phyloP scores from a whole-genome alignment of 1,140 invertebrate species.

The Frieseomelitta varia region DNA sequence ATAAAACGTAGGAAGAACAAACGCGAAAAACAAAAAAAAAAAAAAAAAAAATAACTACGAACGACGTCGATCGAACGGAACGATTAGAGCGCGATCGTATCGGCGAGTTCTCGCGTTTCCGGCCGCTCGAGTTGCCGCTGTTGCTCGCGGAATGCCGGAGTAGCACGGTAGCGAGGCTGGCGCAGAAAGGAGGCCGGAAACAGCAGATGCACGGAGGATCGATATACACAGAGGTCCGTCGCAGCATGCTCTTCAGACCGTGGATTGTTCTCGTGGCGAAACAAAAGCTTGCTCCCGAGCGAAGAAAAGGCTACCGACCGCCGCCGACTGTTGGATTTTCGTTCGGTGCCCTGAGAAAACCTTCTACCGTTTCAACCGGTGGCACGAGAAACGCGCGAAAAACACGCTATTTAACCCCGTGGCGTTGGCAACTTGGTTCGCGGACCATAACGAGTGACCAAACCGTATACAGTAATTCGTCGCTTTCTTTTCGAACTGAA shows the following conservation, averaged over 20 bases:
- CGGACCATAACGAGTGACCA: too few relatives aligned
- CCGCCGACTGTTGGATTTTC: background rate
- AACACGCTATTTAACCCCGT: background rate
- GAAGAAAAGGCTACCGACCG: background rate
- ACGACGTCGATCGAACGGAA: background rate
- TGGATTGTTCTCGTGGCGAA: slow-evolving; percentile 59
- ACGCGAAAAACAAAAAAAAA: too few relatives aligned
- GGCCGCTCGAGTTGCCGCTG: background rate
- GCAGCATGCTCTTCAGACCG: slow-evolving; percentile 23
- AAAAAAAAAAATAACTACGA: too few relatives aligned
- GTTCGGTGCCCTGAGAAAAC: background rate
- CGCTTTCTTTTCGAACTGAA: too few relatives aligned
- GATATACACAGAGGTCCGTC: slow-evolving; percentile 35
- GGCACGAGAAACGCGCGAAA: background rate
- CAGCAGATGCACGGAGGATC: slow-evolving; percentile 64
- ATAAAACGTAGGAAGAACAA: background rate
- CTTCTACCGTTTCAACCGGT: background rate
- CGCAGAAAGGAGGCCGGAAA: slow-evolving; percentile 50
- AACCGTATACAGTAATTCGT: too few relatives aligned
- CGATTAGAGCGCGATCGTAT: background rate
- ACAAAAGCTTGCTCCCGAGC: slow-evolving; percentile 44
- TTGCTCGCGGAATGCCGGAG: background rate
- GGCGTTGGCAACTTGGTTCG: too few relatives aligned
- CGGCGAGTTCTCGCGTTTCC: slow-evolving; percentile 6
- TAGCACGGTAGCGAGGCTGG: slow-evolving; percentile 2